Conservation (phyloP, 1,140 invertebrate genomes). For the Lineus longissimus region DNA sequence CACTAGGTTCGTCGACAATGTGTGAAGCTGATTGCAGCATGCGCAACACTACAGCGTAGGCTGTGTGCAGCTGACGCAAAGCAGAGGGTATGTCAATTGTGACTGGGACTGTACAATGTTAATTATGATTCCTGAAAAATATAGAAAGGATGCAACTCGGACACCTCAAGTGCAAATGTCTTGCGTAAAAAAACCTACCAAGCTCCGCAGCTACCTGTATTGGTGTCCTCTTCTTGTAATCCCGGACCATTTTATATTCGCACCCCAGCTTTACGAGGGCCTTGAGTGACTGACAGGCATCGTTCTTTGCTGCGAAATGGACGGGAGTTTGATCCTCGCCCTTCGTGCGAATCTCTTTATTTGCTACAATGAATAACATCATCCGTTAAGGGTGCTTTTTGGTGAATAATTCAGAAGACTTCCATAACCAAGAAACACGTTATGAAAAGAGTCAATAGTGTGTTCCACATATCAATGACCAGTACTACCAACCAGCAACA, state of each 20-base stretch:
- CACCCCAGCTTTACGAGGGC: slow-evolving; percentile 36
- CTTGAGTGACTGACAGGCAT: slow-evolving; percentile 39
- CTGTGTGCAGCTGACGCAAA: too few relatives aligned
- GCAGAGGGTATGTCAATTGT: too few relatives aligned
- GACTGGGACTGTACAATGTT: too few relatives aligned
- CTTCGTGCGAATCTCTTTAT: slow-evolving; percentile 37
- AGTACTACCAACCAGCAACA: background rate
- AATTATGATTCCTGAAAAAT: too few relatives aligned
- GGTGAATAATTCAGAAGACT: too few relatives aligned
- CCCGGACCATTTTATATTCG: slow-evolving; percentile 33
- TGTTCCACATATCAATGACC: background rate
- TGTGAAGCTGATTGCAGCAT: too few relatives aligned
- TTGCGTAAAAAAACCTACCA: slow-evolving; percentile 25
- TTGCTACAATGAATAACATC: slow-evolving; percentile 26
- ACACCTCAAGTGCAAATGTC: background rate
- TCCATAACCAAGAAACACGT: background rate
- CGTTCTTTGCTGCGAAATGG: slow-evolving; percentile 48
- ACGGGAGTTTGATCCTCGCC: slow-evolving; percentile 46
- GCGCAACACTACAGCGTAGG: too few relatives aligned
- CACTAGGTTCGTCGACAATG: too few relatives aligned
- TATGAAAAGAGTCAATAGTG: background rate
- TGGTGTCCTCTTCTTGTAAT: slow-evolving; percentile 47
- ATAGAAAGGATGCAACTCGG: background rate
- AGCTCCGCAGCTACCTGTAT: slow-evolving; percentile 46
- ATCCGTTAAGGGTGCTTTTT: too few relatives aligned